Percentiles rank a stretch among this genome's conserved stretches.
Evolutionary conservation across 2,888 invertebrate species (phyloP).

Genomic region (Brachylomia viminalis): DNA sequence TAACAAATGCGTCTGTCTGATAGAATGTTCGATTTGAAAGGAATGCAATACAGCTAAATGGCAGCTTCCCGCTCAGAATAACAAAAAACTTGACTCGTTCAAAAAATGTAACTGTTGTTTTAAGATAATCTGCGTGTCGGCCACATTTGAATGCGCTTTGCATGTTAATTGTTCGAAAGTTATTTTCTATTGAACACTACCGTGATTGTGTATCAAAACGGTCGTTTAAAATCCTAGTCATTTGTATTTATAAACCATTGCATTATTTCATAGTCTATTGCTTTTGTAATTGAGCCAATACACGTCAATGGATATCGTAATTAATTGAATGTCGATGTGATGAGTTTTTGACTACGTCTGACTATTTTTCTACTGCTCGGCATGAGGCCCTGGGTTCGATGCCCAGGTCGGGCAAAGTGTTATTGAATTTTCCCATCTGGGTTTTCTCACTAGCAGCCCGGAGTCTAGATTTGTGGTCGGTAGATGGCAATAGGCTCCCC

Average conservation of each 20-base stretch:
- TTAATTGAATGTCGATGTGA: constrained; percentile 6
- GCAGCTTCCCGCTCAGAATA: background rate
- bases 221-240: constrained; percentile 10
- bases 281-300: too few relatives aligned
- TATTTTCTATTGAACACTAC: constrained; percentile 52
- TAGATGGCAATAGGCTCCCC: too few relatives aligned
- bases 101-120: constrained; percentile 48
- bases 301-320: background rate
- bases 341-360: too few relatives aligned
- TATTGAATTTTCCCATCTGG: too few relatives aligned
- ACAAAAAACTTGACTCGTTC: constrained; percentile 16
- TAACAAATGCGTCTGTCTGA: background rate
- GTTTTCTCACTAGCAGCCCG: too few relatives aligned
- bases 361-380: too few relatives aligned
- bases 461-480: too few relatives aligned
- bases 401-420: too few relatives aligned
- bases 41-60: constrained; percentile 3
- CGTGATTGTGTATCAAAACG: constrained; percentile 18
- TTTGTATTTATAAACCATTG: constrained; percentile 2
- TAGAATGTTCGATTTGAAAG: background rate
- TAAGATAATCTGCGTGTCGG: constrained; percentile 55
- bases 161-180: constrained; percentile 58
- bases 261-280: constrained; percentile 6
- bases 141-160: constrained; percentile 59
- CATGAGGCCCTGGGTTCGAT: too few relatives aligned